These are phyloP conservation scores for Drosophila dives DNA, from an alignment of 2,888 invertebrate species.

Conservation along the genomic window DNA sequence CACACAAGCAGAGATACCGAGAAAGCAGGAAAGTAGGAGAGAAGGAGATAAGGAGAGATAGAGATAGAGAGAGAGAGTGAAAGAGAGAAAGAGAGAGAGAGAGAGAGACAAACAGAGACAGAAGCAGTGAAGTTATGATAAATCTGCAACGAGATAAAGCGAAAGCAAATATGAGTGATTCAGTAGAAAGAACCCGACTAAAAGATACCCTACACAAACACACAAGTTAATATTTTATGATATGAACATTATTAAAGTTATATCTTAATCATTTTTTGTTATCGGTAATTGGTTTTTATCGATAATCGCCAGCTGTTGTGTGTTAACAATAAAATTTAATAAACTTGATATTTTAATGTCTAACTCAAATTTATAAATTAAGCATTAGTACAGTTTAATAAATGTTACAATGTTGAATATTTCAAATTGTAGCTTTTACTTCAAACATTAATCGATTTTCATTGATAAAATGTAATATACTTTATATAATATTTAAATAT, in stretches of 20 bases:
- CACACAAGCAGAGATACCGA: background rate
- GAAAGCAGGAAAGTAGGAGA: background rate
- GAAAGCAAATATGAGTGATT: slow-evolving; percentile 1
- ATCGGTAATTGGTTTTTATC: background rate
- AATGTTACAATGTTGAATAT: no score
- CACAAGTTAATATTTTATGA: background rate
- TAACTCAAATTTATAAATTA: background rate
- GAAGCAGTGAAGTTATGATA: slow-evolving; percentile 16
- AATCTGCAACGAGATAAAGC: slow-evolving; percentile 23
- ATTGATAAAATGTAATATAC: background rate
- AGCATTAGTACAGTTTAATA: background rate
- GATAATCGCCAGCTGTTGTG: background rate
- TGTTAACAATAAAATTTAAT: no score
- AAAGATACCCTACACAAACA: background rate
- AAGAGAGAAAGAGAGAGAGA: background rate
- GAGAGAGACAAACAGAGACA: background rate
- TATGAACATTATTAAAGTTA: background rate
- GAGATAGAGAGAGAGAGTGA: background rate
- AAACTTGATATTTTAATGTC: no score
- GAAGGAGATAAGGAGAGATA: background rate
- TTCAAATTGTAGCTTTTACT: background rate
- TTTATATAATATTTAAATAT: background rate
- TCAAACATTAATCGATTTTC: background rate
- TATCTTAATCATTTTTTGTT: background rate
- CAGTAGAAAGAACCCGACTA: background rate